Evolutionary conservation across 2,113 vertebrate genomes (phyloP).

Genomic region (Lucifuga dentata): DNA sequence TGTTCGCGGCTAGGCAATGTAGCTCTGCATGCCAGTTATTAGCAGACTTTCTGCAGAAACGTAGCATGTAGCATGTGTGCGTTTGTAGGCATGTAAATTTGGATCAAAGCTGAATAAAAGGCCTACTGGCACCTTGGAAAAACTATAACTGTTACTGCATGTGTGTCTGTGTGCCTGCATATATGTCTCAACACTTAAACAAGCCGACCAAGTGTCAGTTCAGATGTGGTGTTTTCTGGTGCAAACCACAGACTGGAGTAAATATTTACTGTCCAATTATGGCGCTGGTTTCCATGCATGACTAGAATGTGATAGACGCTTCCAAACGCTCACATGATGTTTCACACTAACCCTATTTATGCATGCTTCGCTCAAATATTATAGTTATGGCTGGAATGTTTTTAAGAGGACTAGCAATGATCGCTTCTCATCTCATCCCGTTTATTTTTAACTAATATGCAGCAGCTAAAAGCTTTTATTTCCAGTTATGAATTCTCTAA

Average conservation of each 20-base stretch:
- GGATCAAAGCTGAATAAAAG: slow-evolving; percentile 47
- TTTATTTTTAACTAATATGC: slow-evolving; percentile 66
- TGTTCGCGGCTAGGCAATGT: slow-evolving; percentile 10
- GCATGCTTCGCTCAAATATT: slow-evolving; percentile 39
- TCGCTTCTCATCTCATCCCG: slow-evolving; percentile 32
- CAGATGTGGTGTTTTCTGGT: slow-evolving; percentile 41
- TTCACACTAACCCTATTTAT: slow-evolving; percentile 6
- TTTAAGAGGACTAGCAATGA: slow-evolving; percentile 71
- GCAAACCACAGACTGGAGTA: slow-evolving; percentile 51
- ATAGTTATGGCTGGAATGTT: slow-evolving; percentile 63
- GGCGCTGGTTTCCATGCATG: slow-evolving; percentile 25
- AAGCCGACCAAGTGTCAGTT: slow-evolving; percentile 11
- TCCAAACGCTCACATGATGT: slow-evolving; percentile 19
- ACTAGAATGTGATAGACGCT: slow-evolving; percentile 34
- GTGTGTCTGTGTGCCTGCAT: background rate
- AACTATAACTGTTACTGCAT: slow-evolving; percentile 24
- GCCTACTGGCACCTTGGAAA: slow-evolving; percentile 28
- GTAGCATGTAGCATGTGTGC: slow-evolving; percentile 23
- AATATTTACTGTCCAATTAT: slow-evolving; percentile 64
- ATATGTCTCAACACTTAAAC: slow-evolving; percentile 9
- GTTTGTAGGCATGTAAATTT: slow-evolving; percentile 44
- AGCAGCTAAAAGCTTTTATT: slow-evolving; percentile 48
- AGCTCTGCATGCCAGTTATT: slow-evolving; percentile 29
- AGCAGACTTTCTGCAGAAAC: slow-evolving; percentile 33
- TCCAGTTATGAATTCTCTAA: slow-evolving; percentile 22